phyloP scores from a whole-genome alignment of 2,797 vertebrate genomes.

The Acanthiza pusilla region DNA sequence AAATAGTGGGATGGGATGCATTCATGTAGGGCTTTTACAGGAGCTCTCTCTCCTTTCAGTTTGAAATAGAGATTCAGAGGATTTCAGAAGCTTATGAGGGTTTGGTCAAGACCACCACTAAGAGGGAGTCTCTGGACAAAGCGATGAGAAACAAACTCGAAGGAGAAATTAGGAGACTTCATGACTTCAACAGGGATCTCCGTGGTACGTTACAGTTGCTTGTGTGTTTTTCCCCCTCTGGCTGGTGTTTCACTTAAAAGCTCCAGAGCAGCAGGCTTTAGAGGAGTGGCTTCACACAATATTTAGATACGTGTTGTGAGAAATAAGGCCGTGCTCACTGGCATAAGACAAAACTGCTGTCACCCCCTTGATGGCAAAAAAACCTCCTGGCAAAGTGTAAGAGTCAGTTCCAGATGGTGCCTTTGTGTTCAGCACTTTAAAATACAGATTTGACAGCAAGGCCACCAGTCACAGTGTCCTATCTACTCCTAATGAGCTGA shows the following conservation, averaged over 20 bases:
- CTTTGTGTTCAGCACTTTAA: not conserved
- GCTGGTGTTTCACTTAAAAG: not conserved
- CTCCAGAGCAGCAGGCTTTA: not conserved
- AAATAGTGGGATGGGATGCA: accelerated
- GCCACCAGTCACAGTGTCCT: not conserved
- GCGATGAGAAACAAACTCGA: slow-evolving; percentile 84
- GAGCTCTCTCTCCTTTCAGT: slow-evolving; percentile 69
- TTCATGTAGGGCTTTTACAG: not conserved
- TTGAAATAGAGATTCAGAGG: slow-evolving; percentile 83
- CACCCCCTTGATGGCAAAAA: not conserved
- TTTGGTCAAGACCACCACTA: slow-evolving; percentile 82
- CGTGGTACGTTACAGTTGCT: slow-evolving; percentile 68
- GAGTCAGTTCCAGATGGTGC: not conserved
- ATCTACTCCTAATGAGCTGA: not conserved
- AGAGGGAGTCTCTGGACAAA: slow-evolving; percentile 84
- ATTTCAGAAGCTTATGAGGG: slow-evolving; percentile 85
- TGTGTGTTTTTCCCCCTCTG: not conserved
- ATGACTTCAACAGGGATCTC: slow-evolving; percentile 87
- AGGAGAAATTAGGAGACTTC: slow-evolving; percentile 84
- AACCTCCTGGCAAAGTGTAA: not conserved
- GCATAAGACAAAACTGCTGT: not conserved
- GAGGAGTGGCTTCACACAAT: not conserved
- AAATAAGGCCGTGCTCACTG: not conserved
- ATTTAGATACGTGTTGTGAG: not conserved
- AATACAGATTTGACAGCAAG: not conserved